These are phyloP conservation scores for Cantharis rustica DNA, from an alignment of 2,888 invertebrate species.

Conservation along the genomic window DNA sequence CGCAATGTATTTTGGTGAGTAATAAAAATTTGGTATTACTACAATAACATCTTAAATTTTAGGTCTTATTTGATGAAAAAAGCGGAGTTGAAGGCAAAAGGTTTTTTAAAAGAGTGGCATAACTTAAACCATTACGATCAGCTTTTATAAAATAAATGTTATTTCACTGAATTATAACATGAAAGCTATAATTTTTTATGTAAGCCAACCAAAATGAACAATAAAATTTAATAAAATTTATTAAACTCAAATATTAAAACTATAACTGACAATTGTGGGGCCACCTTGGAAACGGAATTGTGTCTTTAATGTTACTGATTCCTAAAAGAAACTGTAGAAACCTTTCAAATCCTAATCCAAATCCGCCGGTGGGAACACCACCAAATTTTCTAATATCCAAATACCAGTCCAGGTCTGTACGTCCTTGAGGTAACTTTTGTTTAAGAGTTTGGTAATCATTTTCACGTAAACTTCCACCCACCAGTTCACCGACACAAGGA, in stretches of 20 bases:
- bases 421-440: conserved; percentile 62
- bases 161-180: too few species aligned
- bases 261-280: conserved; percentile 82
- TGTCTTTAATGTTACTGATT: conserved; percentile 89
- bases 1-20: conserved; percentile 46
- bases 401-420: conserved; percentile 77
- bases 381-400: conserved; percentile 88
- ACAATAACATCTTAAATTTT: conserved; percentile 44
- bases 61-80: conserved; percentile 64
- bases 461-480: conserved; percentile 95
- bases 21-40: not conserved
- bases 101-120: conserved; percentile 59
- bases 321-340: conserved; percentile 82
- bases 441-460: conserved; percentile 69
- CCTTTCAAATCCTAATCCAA: conserved; percentile 95
- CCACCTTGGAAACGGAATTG: conserved; percentile 93
- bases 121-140: too few species aligned
- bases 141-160: too few species aligned
- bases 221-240: not conserved
- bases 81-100: conserved; percentile 60
- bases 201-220: not conserved
- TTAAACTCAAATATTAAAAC: not conserved
- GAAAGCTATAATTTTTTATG: too few species aligned
- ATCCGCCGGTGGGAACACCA: conserved; percentile 89
- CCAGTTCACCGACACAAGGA: conserved; percentile 90